Evolutionary conservation across 2,113 vertebrate genomes (phyloP), one percentile per base, ranked within the genome.

Genomic region (Carassius carassius): DNA sequence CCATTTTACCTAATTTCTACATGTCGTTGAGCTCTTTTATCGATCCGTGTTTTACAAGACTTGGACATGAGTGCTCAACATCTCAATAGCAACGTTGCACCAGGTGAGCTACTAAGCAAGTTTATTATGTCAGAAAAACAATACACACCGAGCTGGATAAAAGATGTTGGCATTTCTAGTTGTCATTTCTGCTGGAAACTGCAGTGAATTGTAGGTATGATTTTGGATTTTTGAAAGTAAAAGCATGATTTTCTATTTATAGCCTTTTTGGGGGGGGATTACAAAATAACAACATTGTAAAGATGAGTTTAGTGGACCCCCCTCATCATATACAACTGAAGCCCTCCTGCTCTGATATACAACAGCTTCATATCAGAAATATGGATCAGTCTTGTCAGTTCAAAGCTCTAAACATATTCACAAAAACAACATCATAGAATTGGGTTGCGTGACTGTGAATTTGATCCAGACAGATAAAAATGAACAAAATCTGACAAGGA

Each of bases 381-480:
- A 79, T 81, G 23, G 60, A 80, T 80, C 25, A 19, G 14, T 51
- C 47, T 32, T 29, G 74, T 79, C 35, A 79, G 58, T 37, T 62
- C 21, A 79, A 21, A 51, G 62, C 41, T 67, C 23, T 49, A 81
- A 51, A 81, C 62, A 21, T 5, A 81, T 69, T 47, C 67, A 54
- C 44, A 35, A 25, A 81, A 81, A 81, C 78, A 63, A 47, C 60
- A 69, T 69, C 25, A 69, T 32, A 51, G 17, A 81, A 69, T 19
- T 12, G 35, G 21, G 1, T 51, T 49, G 60, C 44, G 14, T 81
- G 78, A 69, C 44, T 81, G 44, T 29, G 41, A 81, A 65, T 69
- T 81, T 3, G 62, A 81, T 69, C 78, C 63, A 69, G n/a, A n/a
- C n/a, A 79, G n/a, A 81, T 81, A 81, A 54, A 81, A 69, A 49